Evolutionary conservation across 1,140 invertebrate genomes (phyloP), one percentile per base, ranked within the genome.

Genomic region (Lithobius niger): DNA sequence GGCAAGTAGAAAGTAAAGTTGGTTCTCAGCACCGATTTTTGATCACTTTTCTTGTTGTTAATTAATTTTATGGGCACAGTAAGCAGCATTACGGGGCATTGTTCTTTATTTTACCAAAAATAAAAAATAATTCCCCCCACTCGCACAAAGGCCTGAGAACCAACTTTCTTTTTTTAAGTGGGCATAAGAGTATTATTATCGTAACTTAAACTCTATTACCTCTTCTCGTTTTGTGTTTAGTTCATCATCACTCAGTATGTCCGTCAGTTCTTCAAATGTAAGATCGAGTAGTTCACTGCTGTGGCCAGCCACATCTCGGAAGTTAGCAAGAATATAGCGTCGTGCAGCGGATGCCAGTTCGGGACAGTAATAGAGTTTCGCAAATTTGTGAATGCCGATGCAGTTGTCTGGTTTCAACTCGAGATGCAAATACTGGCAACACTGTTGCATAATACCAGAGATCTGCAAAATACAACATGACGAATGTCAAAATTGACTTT

Each of bases 161-260:
- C n/a, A n/a, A n/a, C n/a, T n/a, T n/a, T n/a, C n/a, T n/a, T n/a
- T n/a, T n/a, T n/a, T n/a, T n/a, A n/a, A n/a, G n/a, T n/a, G n/a
- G n/a, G n/a, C n/a, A n/a, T n/a, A n/a, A n/a, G n/a, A n/a, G n/a
- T n/a, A n/a, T n/a, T n/a, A n/a, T n/a, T n/a, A n/a, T n/a, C n/a
- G n/a, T n/a, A n/a, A n/a, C n/a, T n/a, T n/a, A n/a, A n/a, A n/a
- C n/a, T n/a, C n/a, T n/a, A n/a, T 50, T 27, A 50, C 48, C 67
- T 82, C 81, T 66, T 84, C 82, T 55, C 74, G 76, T 58, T 74
- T 73, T 1, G 82, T 81, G 66, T 87, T 87, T 1, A 88, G 67
- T 60, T 82, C 76, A 65, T 88, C 80, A 59, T 79, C 74, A 40
- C 66, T 64, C 44, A 82, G 65, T 52, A 81, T 69, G 48, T 74